Evolutionary conservation across 2,888 invertebrate species (phyloP), one percentile per base, ranked within the genome.

Genomic region (Papilio demoleus): DNA sequence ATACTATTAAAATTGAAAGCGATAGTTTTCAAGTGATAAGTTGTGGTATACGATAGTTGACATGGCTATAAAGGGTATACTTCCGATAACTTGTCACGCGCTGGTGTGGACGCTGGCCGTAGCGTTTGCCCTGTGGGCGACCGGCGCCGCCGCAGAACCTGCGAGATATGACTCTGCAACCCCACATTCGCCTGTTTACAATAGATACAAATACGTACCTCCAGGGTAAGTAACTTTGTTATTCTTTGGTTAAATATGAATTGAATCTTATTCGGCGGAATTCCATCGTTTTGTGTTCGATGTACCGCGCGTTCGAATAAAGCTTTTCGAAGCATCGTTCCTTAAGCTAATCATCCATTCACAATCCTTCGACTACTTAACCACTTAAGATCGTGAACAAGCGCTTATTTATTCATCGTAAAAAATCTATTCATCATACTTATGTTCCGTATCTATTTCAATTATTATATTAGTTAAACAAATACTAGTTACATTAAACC

Each of bases 141-240:
- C 83, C 76, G 84, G 84, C 74, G 86, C 81, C 27, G 77, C 79
- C 73, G 89, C 88, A 4, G 74, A 68, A 58, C 82, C 82, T 2
- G 74, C 79, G 63, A 82, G 83, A 42, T 91, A 90, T 79, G 88
- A 89, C 76, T 85, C 88, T 6, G 92, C 92, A 68, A 92, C 92
- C 71, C 92, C 92, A 45, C 79, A 90, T 73, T 76, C 89, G 60
- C 88, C 88, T 73, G 83, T 85, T 56, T 82, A 84, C 70, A 79
- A 74, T 59, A 87, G 81, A 40, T 85, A 90, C 72, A 90, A 86
- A 78, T 91, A 91, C 68, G 88, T 90, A 79, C 91, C 91, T 0
- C 71, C 90, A 65, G 82, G 84, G 92, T 92, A 70, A 91, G 91
- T 88, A 72, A 8, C 71, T 70, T 65, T 53, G 8, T 63, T n/a